Base-by-base conservation (phyloP, 2,797 vertebrate genomes). In the Mormyrops attenuatus region DNA sequence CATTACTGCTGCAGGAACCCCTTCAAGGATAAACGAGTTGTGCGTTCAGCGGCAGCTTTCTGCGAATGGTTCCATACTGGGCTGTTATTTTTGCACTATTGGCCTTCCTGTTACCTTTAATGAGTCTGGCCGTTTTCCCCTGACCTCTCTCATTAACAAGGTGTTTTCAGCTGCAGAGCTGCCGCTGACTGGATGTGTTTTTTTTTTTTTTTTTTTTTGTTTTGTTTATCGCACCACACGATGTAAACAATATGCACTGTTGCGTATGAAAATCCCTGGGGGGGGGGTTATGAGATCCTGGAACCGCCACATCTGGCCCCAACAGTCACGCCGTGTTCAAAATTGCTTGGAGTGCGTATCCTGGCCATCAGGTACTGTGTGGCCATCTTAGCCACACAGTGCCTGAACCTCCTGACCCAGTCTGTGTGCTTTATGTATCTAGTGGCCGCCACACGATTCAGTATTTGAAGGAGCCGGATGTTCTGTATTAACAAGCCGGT, bases 131-230 rank as follows among this genome's bases (percentile, higher is more conserved):
- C 77, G 20, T 80, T 80, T 4, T 80, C 77, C 77, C 47, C 41
- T 80, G 77, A 80, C 77, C 77, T 47, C 73, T 80, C 41, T 80
- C 77, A 80, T 80, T 80, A 80, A 80, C 77, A 80, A 80, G 77
- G 77, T n/a, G 77, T 80, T 80, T 47, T 44, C 77, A 80, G 77
- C 77, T 0, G 6, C 77, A 9, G 38, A 47, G 41, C 41, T 44
- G 41, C n/a, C 6, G 20, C 41, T 80, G 77, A 20, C 77, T 80
- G 17, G 20, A 80, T 47, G 41, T 38, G 53, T 20, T 2, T 7
- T 57, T 22, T 22, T 8, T 30, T 41, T 41, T 41, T 7, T 77
- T 73, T 26, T 69, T 15, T 57, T 8, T 55, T 26, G 26, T 69
- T 34, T 69, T 34, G 3, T 5, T 34, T 80, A 80, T 73, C 30